Conservation (phyloP, 2,797 vertebrate species). For the Luscinia luscinia region DNA sequence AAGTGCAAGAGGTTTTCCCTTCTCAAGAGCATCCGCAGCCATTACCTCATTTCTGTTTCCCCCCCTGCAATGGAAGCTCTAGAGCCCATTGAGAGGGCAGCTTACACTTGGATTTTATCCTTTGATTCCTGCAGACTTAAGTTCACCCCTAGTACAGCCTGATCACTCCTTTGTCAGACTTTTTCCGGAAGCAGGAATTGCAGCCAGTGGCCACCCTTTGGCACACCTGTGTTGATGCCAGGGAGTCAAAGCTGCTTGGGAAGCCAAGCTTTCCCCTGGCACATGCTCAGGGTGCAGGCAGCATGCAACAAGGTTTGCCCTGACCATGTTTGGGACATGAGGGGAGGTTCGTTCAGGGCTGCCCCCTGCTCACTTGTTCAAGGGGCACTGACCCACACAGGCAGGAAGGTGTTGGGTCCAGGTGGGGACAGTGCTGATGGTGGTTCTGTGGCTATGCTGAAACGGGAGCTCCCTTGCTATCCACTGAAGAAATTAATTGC, state of each 20-base stretch:
- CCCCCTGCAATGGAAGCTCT: not conserved
- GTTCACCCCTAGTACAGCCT: not conserved
- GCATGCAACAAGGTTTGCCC: rapidly evolving
- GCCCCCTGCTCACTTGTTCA: not conserved
- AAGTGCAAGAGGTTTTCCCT: not conserved
- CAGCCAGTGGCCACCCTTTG: not conserved
- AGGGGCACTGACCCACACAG: not conserved
- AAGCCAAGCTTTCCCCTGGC: not conserved
- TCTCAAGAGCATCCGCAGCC: not conserved
- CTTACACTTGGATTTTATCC: not conserved
- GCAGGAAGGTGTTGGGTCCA: not conserved
- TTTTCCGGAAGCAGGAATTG: not conserved
- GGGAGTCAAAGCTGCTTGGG: not conserved
- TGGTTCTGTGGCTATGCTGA: not conserved
- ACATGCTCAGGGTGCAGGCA: rapidly evolving
- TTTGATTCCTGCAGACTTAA: not conserved
- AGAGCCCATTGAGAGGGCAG: not conserved
- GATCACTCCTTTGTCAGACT: not conserved
- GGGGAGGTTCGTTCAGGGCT: not conserved
- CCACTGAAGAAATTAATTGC: not conserved
- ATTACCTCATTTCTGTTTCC: not conserved
- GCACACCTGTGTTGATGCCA: not conserved
- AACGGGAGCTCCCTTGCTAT: not conserved
- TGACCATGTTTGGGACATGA: rapidly evolving
- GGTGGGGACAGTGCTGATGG: not conserved